Evolutionary conservation across 2,888 invertebrate genomes (phyloP).

Genomic region (Cremastinae sp.): DNA sequence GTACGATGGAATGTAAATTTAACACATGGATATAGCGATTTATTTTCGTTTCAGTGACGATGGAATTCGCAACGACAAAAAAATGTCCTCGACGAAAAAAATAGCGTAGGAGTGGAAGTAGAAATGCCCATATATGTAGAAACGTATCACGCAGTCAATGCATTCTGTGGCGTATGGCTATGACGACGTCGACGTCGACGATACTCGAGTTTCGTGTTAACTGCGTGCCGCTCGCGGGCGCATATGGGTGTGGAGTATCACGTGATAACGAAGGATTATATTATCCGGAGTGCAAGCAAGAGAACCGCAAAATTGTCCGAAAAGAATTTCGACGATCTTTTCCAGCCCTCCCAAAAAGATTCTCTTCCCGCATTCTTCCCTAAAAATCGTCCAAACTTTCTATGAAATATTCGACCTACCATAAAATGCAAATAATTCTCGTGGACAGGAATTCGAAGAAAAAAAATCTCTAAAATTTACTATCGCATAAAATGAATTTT

Average conservation of each 20-base stretch:
- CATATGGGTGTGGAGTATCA: conserved; percentile 41
- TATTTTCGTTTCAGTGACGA: too few relatives aligned
- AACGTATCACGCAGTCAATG: conserved; percentile 15
- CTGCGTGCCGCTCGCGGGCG: conserved; percentile 37
- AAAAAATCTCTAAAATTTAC: neutral
- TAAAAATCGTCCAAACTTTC: neutral
- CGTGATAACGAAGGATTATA: conserved; percentile 47
- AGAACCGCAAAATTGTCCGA: conserved; percentile 27
- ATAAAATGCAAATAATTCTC: neutral
- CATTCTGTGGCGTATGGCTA: conserved; percentile 22
- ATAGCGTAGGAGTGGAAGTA: neutral
- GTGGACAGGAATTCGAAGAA: too few relatives aligned
- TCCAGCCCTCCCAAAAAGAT: neutral
- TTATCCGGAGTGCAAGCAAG: conserved; percentile 7
- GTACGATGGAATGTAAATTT: too few relatives aligned
- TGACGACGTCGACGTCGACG: conserved; percentile 29
- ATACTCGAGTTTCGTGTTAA: conserved; percentile 46
- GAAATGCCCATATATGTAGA: neutral
- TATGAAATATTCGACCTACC: neutral
- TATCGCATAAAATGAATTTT: too few relatives aligned
- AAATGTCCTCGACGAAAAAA: too few relatives aligned
- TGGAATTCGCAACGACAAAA: too few relatives aligned
- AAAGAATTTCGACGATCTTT: conserved; percentile 34
- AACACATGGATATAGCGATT: too few relatives aligned
- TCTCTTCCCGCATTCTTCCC: neutral